Base-by-base conservation (phyloP, 2,888 invertebrate species). In the Lithophane socia region DNA sequence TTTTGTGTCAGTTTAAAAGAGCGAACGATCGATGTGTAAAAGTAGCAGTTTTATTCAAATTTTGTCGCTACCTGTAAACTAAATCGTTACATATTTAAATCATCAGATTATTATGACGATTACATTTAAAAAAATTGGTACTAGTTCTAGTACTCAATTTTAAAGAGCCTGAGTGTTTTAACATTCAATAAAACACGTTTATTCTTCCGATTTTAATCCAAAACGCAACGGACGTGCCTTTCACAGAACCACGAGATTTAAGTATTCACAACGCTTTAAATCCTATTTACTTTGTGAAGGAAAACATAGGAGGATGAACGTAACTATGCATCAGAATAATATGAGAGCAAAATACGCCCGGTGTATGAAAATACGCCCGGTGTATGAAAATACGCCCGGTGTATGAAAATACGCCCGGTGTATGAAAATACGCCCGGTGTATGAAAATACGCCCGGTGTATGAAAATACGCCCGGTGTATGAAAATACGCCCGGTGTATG, bases 161-260 rank as follows among this genome's bases (percentile, higher is more conserved):
- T 37, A 37, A 37, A 37, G 37, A 37, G 37, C 37, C 5, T 37
- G 37, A 37, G 37, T 37, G 37, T 37, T 37, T 37, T 37, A 37
- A 5, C 47, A 18, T 7, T 29, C 3, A 4, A 56, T 66, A 44
- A 44, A 61, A 82, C 18, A 64, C 18, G 29, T 54, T 58, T 42
- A 65, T 52, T 37, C 9, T 42, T 37, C 29, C 29, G 42, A 47
- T 85, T 80, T 71, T 70, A 82, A 85, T 85, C 67, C 61, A 49
- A 42, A 70, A 60, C 37, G 13, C 12, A 60, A 29, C 9, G 58
- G 52, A 82, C 81, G 70, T 85, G 70, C 61, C 16, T 70, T 18
- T 49, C 12, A 54, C 21, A 58, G 18, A 56, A 63, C 54, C 16
- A 60, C 1, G 18, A 58, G 73, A 73, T 74, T 85, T 52, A 66